Percentiles rank a stretch among this genome's conserved stretches.
Conservation (phyloP, 2,888 invertebrate genomes). For the Mycalesis mineus region DNA sequence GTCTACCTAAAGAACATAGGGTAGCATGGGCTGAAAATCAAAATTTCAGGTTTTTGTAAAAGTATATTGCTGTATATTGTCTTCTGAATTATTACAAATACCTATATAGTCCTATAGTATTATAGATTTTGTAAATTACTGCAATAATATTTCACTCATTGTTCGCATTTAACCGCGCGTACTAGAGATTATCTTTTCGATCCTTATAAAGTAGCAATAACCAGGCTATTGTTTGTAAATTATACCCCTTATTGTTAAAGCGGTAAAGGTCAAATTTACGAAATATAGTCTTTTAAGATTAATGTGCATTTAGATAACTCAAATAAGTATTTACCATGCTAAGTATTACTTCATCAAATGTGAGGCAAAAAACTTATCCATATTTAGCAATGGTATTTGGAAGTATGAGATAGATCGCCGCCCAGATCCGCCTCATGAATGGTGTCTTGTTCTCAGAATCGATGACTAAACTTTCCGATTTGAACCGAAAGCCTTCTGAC, state of each 20-base stretch:
- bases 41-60: too few species aligned
- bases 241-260: background rate
- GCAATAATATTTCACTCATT: background rate
- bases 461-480: constrained; percentile 36
- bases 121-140: background rate
- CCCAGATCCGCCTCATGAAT: constrained; percentile 53
- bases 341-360: constrained; percentile 13
- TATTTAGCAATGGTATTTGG: constrained; percentile 26
- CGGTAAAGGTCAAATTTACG: background rate
- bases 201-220: background rate
- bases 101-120: background rate
- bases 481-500: constrained; percentile 30
- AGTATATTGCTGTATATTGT: too few species aligned
- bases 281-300: background rate
- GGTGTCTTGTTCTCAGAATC: constrained; percentile 44
- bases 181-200: background rate
- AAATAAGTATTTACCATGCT: background rate
- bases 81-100: background rate
- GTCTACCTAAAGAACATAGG: too few species aligned
- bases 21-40: too few species aligned
- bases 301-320: background rate
- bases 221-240: background rate
- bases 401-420: constrained; percentile 28
- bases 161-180: background rate
- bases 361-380: constrained; percentile 20